phyloP scores from a whole-genome alignment of 1,140 invertebrate species.

The Drosophila erecta region DNA sequence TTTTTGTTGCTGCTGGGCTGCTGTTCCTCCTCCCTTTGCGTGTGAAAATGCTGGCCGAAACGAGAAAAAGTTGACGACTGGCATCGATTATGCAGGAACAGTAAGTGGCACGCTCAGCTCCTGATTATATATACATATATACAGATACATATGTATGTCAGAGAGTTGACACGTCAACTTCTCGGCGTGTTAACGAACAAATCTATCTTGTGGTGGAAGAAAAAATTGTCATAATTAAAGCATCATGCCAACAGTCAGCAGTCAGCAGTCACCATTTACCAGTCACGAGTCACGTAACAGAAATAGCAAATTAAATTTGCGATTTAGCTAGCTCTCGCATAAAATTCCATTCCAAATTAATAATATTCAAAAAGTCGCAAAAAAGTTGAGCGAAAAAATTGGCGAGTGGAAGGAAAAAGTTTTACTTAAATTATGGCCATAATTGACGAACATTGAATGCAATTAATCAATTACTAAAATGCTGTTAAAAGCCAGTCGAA shows the following conservation, averaged over 20 bases:
- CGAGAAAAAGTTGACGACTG: slow-evolving; percentile 26
- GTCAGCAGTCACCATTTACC: slow-evolving; percentile 1
- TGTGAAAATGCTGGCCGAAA: slow-evolving; percentile 41
- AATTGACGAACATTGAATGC: slow-evolving; percentile 43
- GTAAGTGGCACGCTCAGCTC: slow-evolving; percentile 41
- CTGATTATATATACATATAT: slow-evolving; percentile 14
- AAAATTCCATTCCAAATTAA: slow-evolving; percentile 44
- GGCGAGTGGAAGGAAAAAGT: slow-evolving; percentile 12
- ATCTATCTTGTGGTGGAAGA: slow-evolving; percentile 34
- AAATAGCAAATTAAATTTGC: slow-evolving; percentile 76
- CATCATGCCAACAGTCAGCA: slow-evolving; percentile 38
- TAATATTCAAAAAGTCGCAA: slow-evolving; percentile 24
- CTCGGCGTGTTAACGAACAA: slow-evolving; percentile 59
- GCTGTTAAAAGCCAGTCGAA: slow-evolving; percentile 23
- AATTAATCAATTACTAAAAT: slow-evolving; percentile 71
- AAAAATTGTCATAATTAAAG: slow-evolving; percentile 70
- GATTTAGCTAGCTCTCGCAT: slow-evolving; percentile 60
- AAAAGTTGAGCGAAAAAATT: slow-evolving; percentile 11
- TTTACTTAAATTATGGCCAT: slow-evolving; percentile 36
- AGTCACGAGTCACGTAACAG: slow-evolving; percentile 66
- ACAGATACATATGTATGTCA: slow-evolving; percentile 7
- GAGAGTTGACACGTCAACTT: slow-evolving; percentile 63
- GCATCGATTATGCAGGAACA: slow-evolving; percentile 70
- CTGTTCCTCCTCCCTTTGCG: slow-evolving; percentile 43
- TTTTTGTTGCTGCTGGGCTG: slow-evolving; percentile 3